phyloP scores from a whole-genome alignment of 2,797 vertebrate species.

The Accipiter minullus region DNA sequence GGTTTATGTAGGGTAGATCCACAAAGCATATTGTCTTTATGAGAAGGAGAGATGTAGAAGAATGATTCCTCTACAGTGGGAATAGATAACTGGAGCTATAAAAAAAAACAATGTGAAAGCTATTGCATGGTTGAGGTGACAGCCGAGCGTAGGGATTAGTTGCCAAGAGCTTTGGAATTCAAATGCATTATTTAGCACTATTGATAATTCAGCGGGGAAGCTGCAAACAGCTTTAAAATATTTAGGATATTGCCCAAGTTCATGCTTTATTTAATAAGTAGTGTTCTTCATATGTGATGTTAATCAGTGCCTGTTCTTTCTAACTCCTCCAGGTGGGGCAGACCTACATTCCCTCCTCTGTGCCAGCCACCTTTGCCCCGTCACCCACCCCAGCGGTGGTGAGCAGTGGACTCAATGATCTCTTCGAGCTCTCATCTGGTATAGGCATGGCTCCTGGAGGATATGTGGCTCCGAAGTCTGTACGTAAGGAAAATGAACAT shows the following conservation, averaged over 20 bases:
- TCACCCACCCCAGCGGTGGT: constrained; percentile 93
- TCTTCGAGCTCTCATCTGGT: constrained; percentile 93
- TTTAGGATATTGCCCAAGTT: constrained; percentile 2
- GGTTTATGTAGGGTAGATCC: neutral
- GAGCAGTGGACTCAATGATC: constrained; percentile 92
- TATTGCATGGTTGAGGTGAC: neutral
- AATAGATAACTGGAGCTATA: neutral
- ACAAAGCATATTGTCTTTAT: neutral
- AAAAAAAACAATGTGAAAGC: neutral
- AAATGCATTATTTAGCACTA: constrained; percentile 50
- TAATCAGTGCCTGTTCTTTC: neutral
- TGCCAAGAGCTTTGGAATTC: constrained; percentile 35
- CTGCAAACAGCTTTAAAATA: constrained; percentile 45
- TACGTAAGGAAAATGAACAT: constrained; percentile 73
- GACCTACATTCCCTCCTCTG: constrained; percentile 94
- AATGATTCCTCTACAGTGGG: neutral
- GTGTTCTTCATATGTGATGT: neutral
- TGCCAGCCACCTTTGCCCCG: constrained; percentile 94
- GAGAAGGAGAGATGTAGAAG: neutral
- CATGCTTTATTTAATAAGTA: constrained; percentile 6
- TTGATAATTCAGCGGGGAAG: constrained; percentile 26
- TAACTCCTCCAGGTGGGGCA: constrained; percentile 87
- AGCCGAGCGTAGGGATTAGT: neutral
- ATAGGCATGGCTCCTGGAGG: constrained; percentile 94
- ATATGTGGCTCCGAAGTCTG: constrained; percentile 86